Evolutionary conservation across 2,113 vertebrate species (phyloP), one percentile per base, ranked within the genome.

Genomic region (Marmota flaviventris): DNA sequence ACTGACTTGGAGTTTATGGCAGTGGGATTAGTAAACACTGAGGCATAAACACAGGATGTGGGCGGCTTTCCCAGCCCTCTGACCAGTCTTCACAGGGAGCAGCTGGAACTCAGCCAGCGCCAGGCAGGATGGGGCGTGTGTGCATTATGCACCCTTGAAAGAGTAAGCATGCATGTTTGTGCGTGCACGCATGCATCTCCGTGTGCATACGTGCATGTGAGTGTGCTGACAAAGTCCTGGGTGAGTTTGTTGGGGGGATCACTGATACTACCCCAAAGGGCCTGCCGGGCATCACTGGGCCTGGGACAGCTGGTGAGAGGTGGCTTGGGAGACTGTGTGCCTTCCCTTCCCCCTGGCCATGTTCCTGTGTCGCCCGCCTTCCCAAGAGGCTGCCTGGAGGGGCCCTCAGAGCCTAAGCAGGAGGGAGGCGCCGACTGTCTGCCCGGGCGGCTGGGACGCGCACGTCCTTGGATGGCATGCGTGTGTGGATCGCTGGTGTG

Each of bases 1-100:
- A 37, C 22, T 2, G 32, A 58, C 82, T 61, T 70, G 72, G 72
- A 89, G 81, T 92, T 97, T 97, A 70, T 83, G 89, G 75, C 77
- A 77, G 89, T 85, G 45, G 96, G 82, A 67, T 97, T 56, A 93
- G 70, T 51, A 89, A 97, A 83, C 63, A 94, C 61, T 37, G 82
- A 0, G 78, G 73, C 76, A 84, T 79, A 97, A 96, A 93, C 93
- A 96, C 27, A 83, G 85, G 81, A 97, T 92, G 61, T 51, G 96
- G 65, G 85, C 48, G 76, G 70, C 93, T 96, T 97, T 81, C 93
- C 70, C 73, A 25, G 78, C 91, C 89, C 53, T 69, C 90, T 32
- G 61, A 29, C 39, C 34, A 29, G n/a, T 63, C 63, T 9, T 83
- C 93, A 14, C 81, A 45, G 17, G 17, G 32, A 58, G 51, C 77